These are phyloP conservation scores for Remorina albescens DNA, from an alignment of 2,797 vertebrate genomes.

Conservation along the genomic window DNA sequence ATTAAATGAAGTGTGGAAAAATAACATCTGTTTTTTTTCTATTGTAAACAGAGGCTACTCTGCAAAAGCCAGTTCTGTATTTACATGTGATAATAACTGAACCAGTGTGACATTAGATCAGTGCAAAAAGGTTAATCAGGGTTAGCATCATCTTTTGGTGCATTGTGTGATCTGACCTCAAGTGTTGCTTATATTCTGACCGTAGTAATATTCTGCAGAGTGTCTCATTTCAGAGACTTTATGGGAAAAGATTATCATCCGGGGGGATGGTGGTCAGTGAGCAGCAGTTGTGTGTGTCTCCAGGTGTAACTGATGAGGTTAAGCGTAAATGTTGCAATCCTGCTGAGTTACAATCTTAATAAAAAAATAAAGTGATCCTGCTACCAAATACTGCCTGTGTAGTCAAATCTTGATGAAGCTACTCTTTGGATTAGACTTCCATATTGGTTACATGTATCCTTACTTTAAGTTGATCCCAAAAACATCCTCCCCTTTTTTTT, in stretches of 20 bases:
- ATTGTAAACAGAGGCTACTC: constrained; percentile 11
- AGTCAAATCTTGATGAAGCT: neutral
- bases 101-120: constrained; percentile 18
- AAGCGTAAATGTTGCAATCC: constrained; percentile 59
- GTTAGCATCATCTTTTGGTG: constrained; percentile 27
- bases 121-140: constrained; percentile 20
- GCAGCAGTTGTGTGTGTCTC: constrained; percentile 57
- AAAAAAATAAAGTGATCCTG: too few species aligned
- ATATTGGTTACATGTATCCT: neutral
- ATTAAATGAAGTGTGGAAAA: constrained; percentile 5
- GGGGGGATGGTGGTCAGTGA: constrained; percentile 55
- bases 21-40: constrained; percentile 17
- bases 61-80: constrained; percentile 1
- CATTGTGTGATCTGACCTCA: constrained; percentile 34
- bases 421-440: neutral
- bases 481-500: too few species aligned
- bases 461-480: neutral
- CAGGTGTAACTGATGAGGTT: constrained; percentile 75
- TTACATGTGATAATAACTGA: neutral
- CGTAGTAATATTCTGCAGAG: constrained; percentile 51
- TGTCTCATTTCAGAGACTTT: constrained; percentile 47
- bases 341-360: too few species aligned
- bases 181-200: constrained; percentile 28
- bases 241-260: constrained; percentile 64
- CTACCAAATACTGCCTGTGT: neutral